A percentile compares a stretch with the other conserved stretches of the same genome.
These are phyloP conservation scores for Struthidea cinerea DNA, from an alignment of 2,113 vertebrate genomes.

Conservation along the genomic window DNA sequence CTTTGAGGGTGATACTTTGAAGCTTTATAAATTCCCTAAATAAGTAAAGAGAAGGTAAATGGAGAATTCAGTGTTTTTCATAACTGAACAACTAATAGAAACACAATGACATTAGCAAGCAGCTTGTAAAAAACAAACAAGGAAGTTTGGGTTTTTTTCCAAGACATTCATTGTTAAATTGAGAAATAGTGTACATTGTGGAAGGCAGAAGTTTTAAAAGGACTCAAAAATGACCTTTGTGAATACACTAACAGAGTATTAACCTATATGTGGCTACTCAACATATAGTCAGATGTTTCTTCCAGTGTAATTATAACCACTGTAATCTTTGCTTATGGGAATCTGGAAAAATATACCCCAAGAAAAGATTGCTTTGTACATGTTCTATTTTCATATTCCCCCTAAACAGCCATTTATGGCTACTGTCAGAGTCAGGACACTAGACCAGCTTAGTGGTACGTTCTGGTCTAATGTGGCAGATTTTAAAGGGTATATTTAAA, in stretches of 20 bases:
- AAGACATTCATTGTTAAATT: constrained; percentile 44
- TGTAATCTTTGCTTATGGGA: not conserved
- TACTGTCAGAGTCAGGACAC: not conserved
- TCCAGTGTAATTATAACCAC: not conserved
- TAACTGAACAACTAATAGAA: constrained; percentile 26
- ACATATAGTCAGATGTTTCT: not conserved
- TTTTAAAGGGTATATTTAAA: not conserved
- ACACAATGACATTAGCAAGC: constrained; percentile 47
- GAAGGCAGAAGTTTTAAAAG: constrained; percentile 1
- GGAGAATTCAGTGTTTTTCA: not conserved
- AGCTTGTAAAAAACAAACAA: constrained; percentile 50
- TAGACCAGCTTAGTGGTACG: not conserved
- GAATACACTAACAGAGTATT: not conserved
- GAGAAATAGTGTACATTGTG: constrained; percentile 17
- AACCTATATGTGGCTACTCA: not conserved
- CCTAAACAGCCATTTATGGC: constrained; percentile 18
- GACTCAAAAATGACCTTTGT: not conserved
- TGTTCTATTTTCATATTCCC: not conserved
- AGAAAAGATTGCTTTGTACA: not conserved
- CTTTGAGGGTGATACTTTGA: not conserved
- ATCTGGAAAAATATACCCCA: not conserved
- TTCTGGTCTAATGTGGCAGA: not conserved
- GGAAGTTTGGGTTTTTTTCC: not conserved
- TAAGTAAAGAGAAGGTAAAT: constrained; percentile 18
- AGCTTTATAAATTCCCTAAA: not conserved